These are phyloP conservation scores for Antechinus stuartii DNA, from an alignment of 2,113 vertebrate species.

Conservation along the genomic window DNA sequence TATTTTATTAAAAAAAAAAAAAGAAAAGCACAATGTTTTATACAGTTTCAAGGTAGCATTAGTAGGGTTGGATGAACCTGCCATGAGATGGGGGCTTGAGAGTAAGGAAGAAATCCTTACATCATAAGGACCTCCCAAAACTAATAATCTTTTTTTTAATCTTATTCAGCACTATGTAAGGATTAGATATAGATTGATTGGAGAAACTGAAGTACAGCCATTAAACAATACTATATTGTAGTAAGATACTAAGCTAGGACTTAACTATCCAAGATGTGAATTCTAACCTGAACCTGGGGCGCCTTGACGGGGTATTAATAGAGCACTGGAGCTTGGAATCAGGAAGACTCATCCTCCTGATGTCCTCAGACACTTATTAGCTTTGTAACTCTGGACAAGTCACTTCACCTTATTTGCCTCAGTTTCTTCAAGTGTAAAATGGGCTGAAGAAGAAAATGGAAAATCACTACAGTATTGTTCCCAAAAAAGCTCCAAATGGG, in stretches of 20 bases:
- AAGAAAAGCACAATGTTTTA: neutral
- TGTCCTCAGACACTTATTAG: neutral
- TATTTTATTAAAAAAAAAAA: too few relatives aligned
- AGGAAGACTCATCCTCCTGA: neutral
- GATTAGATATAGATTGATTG: too few relatives aligned
- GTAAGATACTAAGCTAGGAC: neutral
- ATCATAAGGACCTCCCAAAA: neutral
- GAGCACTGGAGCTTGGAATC: neutral
- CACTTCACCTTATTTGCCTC: neutral
- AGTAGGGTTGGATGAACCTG: neutral
- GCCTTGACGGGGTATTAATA: neutral
- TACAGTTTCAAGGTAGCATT: neutral
- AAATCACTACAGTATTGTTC: neutral
- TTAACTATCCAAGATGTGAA: neutral
- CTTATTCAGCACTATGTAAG: neutral
- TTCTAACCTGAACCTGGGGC: too few relatives aligned
- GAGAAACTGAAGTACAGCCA: too few relatives aligned
- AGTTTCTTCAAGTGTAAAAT: neutral
- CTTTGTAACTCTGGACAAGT: neutral
- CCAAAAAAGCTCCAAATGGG: neutral
- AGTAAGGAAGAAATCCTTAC: neutral
- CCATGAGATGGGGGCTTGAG: too few relatives aligned
- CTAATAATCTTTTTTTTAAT: neutral
- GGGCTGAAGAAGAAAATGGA: neutral
- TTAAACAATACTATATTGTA: neutral